Base-by-base conservation (phyloP, 2,888 invertebrate species). In the Philhelius pedissequus region DNA sequence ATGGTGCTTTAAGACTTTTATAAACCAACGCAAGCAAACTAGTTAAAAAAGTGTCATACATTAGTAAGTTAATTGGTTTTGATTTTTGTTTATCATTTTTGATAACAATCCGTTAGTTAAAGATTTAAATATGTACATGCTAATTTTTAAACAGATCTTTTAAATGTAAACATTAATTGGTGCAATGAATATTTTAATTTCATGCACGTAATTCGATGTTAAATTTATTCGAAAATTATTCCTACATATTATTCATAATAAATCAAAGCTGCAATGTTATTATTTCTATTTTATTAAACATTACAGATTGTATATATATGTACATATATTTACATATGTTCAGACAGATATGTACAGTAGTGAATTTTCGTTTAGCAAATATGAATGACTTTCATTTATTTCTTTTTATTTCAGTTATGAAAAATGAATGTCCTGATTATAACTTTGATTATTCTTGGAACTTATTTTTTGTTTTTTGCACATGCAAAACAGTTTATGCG, bases 401-500 rank as follows among this genome's bases (percentile, higher is more conserved):
- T 30, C 15, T n/a, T 32, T 43, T 30, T 13, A 20, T 74, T 74
- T 35, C 43, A 64, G 52, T 4, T 13, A 52, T 32, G 8, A 64
- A 71, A 22, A 25, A 71, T 71, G 70, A 71, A 35, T 18, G 15
- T 11, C 7, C 25, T 71, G 15, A 13, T 22, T 11, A 3, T 50
- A 11, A 48, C 1, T 58, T 45, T 40, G 8, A 40, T 73, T 6
- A 43, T 66, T n/a, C 11, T 74, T 20, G 30, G 22, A 40, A 52
- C 6, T 3, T 18, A 56, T 58, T 32, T 15, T 35, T 5, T 75
- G 18, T 15, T 20, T 4, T 38, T 70, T 27, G 35, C 40, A 4
- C 50, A 74, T 60, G 81, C 87, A 13, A 89, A 89, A 74, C 64
- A 88, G 43, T 91, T 86, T 66, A 82, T 88, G 87, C 88, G 91